phyloP scores from a whole-genome alignment of 2,888 invertebrate species.

The Limnephilus lunatus region DNA sequence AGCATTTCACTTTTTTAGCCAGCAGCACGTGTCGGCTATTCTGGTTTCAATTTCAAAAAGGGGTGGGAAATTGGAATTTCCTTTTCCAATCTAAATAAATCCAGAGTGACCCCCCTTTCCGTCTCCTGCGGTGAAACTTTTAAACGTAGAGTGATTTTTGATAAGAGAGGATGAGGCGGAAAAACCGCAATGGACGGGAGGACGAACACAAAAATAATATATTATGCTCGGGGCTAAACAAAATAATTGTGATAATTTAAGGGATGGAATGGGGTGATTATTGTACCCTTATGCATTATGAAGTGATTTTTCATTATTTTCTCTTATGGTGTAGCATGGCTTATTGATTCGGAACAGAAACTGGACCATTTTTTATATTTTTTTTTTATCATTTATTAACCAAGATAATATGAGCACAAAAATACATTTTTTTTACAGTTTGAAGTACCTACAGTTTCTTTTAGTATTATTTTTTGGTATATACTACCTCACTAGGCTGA shows the following conservation, averaged over 20 bases:
- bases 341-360: neutral
- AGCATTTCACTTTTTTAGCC: neutral
- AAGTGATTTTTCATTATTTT: neutral
- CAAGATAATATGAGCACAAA: too few relatives aligned
- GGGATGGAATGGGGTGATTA: neutral
- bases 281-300: neutral
- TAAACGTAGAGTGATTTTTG: constrained; percentile 61
- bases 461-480: too few relatives aligned
- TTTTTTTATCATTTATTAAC: too few relatives aligned
- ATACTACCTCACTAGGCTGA: too few relatives aligned
- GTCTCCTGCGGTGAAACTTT: constrained; percentile 59
- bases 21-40: neutral
- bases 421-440: too few relatives aligned
- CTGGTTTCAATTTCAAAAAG: constrained; percentile 25
- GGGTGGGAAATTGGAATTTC: constrained; percentile 42
- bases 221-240: constrained; percentile 25
- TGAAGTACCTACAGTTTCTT: too few relatives aligned
- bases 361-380: too few relatives aligned
- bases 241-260: neutral
- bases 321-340: neutral
- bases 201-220: constrained; percentile 20
- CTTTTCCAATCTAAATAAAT: constrained; percentile 50
- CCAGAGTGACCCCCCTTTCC: constrained; percentile 48
- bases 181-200: constrained; percentile 57
- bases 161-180: constrained; percentile 37